Evolutionary conservation across 1,140 invertebrate genomes (phyloP).

Genomic region (Lanistes nyassanus): DNA sequence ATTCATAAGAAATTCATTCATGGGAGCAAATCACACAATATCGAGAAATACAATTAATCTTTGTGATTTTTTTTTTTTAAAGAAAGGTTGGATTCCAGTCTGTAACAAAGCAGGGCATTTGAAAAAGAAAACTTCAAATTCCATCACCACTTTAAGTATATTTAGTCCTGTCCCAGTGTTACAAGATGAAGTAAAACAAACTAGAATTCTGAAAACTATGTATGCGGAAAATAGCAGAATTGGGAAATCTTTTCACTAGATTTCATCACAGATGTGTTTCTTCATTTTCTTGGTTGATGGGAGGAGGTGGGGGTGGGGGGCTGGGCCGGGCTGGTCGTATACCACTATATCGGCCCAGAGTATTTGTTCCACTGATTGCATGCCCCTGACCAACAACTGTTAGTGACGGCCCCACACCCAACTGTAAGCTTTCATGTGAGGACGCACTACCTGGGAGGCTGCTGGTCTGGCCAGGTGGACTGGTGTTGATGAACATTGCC

Average conservation of each 20-base stretch:
- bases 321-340: constrained; percentile 37
- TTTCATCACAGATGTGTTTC: constrained; percentile 44
- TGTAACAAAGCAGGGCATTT: too few relatives aligned
- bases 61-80: too few relatives aligned
- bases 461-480: constrained; percentile 1
- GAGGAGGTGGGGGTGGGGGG: constrained; percentile 47
- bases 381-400: constrained; percentile 18
- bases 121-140: too few relatives aligned
- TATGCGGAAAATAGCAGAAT: too few relatives aligned
- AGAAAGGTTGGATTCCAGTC: too few relatives aligned
- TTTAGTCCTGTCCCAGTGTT: too few relatives aligned
- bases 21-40: too few relatives aligned
- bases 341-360: constrained; percentile 18
- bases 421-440: constrained; percentile 29
- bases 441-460: constrained; percentile 40
- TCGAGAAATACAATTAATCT: too few relatives aligned
- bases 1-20: too few relatives aligned
- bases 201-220: too few relatives aligned
- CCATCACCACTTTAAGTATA: too few relatives aligned
- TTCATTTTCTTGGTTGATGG: constrained; percentile 36
- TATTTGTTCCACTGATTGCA: constrained; percentile 10
- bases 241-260: neutral
- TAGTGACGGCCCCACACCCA: constrained; percentile 35
- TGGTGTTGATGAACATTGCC: constrained; percentile 31
- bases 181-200: too few relatives aligned